Base-by-base conservation (phyloP, 1,140 invertebrate genomes). In the Macrostomum lignano region DNA sequence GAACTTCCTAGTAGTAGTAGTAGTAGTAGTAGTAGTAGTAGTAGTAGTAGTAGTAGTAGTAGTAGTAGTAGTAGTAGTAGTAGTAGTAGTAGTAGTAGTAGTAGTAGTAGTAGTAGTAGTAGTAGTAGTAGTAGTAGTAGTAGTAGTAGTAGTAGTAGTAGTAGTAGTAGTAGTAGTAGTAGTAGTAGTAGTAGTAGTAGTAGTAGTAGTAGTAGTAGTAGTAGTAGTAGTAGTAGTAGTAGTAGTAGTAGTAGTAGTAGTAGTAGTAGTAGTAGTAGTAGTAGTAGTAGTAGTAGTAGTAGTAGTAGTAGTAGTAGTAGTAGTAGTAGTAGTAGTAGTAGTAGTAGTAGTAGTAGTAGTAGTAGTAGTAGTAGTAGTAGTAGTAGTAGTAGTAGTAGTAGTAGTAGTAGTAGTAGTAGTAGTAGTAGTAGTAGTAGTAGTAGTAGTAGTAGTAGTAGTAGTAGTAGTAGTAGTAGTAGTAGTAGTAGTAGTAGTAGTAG, bases 31-130 rank as follows among this genome's bases (percentile, higher is more conserved):
- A n/a, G n/a, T n/a, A n/a, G n/a, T n/a, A 35, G 33, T 1, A 1
- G 33, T 35, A 15, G 6, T 35, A 34, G 33, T 35, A 35, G 33
- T 35, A 35, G 33, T 33, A 35, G 25, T 35, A 35, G 33, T 33
- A 35, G 33, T 35, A 33, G 24, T 35, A 35, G 33, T 35, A 34
- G 33, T 35, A 35, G 33, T 35, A 35, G 33, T 1, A 35, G 33
- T 35, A 35, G 33, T 35, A 35, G 25, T 35, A 35, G 33, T 35
- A 33, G 33, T 35, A 34, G 33, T 35, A 35, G 33, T 35, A 35
- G 33, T 35, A 35, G 24, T 35, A 35, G 33, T 35, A 34, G 33
- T 35, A 35, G 33, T 35, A 35, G 33, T 35, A 31, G 25, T 35
- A 34, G 33, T 35, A 35, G 33, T 35, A 35, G 33, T 35, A 31